Evolutionary conservation across 1,140 invertebrate species (phyloP).

Genomic region (Aphelenchoides fujianensis): DNA sequence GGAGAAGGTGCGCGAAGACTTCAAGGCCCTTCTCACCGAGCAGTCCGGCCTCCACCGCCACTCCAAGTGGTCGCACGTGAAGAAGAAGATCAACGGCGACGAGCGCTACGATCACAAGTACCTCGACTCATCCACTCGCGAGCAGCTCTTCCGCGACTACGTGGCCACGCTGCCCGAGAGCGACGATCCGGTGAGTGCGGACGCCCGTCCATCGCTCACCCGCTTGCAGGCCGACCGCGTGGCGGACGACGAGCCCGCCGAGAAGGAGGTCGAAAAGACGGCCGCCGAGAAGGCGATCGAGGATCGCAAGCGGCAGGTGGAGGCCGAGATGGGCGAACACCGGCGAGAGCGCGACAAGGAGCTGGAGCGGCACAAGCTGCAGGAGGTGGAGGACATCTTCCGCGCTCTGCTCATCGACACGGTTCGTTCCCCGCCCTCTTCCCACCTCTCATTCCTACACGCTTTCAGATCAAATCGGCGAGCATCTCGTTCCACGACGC

Average conservation of each 20-base stretch:
- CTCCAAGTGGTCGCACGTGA: conserved; percentile 85
- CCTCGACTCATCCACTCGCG: conserved; percentile 74
- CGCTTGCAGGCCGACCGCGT: conserved; percentile 50
- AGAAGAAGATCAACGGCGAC: conserved; percentile 86
- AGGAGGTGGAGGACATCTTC: conserved; percentile 92
- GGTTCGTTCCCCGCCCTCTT: conserved; percentile 64
- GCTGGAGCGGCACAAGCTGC: conserved; percentile 88
- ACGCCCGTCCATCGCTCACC: no score
- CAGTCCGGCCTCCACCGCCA: conserved; percentile 72
- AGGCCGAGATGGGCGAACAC: conserved; percentile 74
- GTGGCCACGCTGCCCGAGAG: conserved; percentile 64
- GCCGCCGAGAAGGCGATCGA: conserved; percentile 74
- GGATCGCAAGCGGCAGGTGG: conserved; percentile 66
- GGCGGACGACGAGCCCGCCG: conserved; percentile 25
- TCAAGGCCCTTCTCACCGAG: conserved; percentile 82
- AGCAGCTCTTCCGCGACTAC: conserved; percentile 92
- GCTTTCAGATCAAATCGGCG: conserved; percentile 75
- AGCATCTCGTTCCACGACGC: conserved; percentile 91
- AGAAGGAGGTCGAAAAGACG: conserved; percentile 64
- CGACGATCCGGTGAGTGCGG: conserved; percentile 66
- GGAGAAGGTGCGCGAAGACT: conserved; percentile 89
- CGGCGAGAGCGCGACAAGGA: conserved; percentile 92
- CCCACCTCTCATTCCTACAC: conserved; percentile 17
- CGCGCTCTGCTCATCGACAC: conserved; percentile 88
- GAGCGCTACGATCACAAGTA: conserved; percentile 86